Base-by-base conservation (phyloP, 1,140 invertebrate species). In the Propsilocerus akamusi region DNA sequence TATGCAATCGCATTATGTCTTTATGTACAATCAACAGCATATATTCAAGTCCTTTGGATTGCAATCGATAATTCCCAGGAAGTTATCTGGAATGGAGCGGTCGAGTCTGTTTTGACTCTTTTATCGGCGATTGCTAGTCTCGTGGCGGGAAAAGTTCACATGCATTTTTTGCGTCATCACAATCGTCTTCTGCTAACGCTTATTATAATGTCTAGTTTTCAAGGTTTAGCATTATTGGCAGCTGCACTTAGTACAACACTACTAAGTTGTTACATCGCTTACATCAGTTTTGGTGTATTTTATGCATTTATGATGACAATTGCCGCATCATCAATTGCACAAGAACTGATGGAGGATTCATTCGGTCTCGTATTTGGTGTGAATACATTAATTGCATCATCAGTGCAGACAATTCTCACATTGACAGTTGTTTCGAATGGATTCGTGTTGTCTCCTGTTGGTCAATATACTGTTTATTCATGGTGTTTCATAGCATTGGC, bases 291-390 rank as follows among this genome's bases (percentile, higher is more conserved):
- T 68, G 79, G 85, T 22, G 76, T 77, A 4, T 66, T 88, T 46
- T 91, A 81, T 61, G 86, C 90, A 49, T 80, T 82, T 50, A 80
- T 80, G 47, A 83, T 92, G 41, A 93, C 89, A 8, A 72, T 84
- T 52, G 75, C 80, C n/a, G 83, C 81, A 61, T 76, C 74, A 49
- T 80, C 84, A 64, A 72, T 86, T 20, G 89, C 89, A 0, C 77
- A 81, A 56, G 66, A 78, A 47, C 71, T 96, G 48, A 68, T 73
- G 26, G 78, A 81, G 55, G 84, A 92, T 52, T 86, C 85, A 61
- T 92, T 87, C 61, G 88, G 85, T 5, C 65, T 94, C 8, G 80
- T 96, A 54, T 94, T 95, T 68, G 91, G 90, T 7, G 71, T 91
- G 41, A 95, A 93, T 64, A 90, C 83, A 0, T 83, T 94, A 49